A percentile compares a stretch with the other conserved stretches of the same genome.
These are phyloP conservation scores for Diaperis boleti DNA, from an alignment of 2,888 invertebrate genomes.

Conservation along the genomic window DNA sequence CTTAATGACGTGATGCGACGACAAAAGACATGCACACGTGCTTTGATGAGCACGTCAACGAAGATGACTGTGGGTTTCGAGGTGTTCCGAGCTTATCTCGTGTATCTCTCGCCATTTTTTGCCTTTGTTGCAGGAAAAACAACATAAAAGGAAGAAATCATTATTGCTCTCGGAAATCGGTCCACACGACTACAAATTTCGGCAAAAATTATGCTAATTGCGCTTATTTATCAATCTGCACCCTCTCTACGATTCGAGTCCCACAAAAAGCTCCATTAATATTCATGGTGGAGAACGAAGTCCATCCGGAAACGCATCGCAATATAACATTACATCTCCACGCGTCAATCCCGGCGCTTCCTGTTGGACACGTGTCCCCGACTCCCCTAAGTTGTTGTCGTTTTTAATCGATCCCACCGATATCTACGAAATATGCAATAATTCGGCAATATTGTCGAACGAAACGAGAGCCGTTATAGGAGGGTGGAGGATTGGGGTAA, in stretches of 20 bases:
- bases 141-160: too few species aligned
- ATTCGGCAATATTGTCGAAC: constrained; percentile 30
- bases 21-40: not conserved
- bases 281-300: constrained; percentile 3
- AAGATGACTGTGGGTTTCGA: not conserved
- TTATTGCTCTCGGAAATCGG: too few species aligned
- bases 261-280: constrained; percentile 14
- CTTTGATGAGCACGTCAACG: not conserved
- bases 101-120: too few species aligned
- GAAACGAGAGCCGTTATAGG: not conserved
- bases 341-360: constrained; percentile 33
- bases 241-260: too few species aligned
- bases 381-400: not conserved
- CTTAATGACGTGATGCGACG: constrained; percentile 6
- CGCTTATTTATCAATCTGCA: not conserved
- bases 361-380: constrained; percentile 26
- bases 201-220: too few species aligned
- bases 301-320: constrained; percentile 15
- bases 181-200: too few species aligned
- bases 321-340: constrained; percentile 29
- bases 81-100: too few species aligned
- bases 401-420: not conserved
- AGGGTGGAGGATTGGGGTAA: constrained; percentile 12
- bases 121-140: too few species aligned
- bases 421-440: constrained; percentile 27